A percentile compares a stretch with the other conserved stretches of the same genome.
Evolutionary conservation across 2,113 vertebrate genomes (phyloP).

Genomic region (Syngnathus scovelli): DNA sequence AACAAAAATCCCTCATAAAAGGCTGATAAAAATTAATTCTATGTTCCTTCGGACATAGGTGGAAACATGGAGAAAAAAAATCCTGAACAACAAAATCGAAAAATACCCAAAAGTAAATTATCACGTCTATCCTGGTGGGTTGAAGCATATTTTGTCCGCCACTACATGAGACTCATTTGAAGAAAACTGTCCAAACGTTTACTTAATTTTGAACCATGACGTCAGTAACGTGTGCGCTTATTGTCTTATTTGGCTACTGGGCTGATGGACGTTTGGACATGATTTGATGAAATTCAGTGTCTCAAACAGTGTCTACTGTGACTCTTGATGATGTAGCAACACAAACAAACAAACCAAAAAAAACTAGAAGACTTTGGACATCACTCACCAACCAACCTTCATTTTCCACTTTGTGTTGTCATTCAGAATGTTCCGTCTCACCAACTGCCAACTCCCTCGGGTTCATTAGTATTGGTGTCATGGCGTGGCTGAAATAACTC

Average conservation of each 20-base stretch:
- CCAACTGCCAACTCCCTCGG: neutral
- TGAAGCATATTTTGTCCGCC: too few species aligned
- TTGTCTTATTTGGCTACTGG: neutral
- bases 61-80: too few species aligned
- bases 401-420: conserved; percentile 4
- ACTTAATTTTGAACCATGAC: too few species aligned
- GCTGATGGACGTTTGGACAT: neutral
- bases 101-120: too few species aligned
- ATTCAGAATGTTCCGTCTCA: neutral
- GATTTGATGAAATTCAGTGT: neutral
- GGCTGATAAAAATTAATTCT: too few species aligned
- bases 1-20: too few species aligned
- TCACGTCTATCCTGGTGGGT: too few species aligned
- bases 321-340: neutral
- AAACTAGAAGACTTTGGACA: neutral
- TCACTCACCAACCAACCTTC: neutral
- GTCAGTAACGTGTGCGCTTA: neutral
- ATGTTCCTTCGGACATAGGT: too few species aligned
- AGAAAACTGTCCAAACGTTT: too few species aligned
- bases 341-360: neutral
- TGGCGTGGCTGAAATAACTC: conserved; percentile 47
- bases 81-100: too few species aligned
- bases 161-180: too few species aligned
- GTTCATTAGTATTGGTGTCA: conserved; percentile 55
- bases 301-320: neutral